Evolutionary conservation across 2,888 invertebrate species (phyloP), one percentile per base, ranked within the genome.

Genomic region (Strigamia crassipes): DNA sequence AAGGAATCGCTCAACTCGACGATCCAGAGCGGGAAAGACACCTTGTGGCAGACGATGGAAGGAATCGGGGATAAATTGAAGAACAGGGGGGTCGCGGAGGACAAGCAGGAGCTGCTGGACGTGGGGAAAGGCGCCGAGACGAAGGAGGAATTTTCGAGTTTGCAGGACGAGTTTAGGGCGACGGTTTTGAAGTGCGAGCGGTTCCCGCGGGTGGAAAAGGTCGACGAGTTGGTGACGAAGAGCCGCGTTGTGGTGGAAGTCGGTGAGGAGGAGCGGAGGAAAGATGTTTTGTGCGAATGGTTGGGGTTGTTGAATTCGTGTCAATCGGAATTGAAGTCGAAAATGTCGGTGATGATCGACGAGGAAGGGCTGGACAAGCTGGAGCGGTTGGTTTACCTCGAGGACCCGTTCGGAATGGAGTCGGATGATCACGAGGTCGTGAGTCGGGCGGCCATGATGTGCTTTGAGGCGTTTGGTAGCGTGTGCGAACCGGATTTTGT

Each of bases 321-420:
- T 12, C 46, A 46, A 46, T 13, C 46, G 1, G 46, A 46, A 46
- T n/a, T 46, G 46, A 46, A 12, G 15, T 46, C n/a, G 4, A 46
- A 46, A 46, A 15, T 46, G n/a, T n/a, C n/a, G 15, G 4, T 46
- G n/a, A 10, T 38, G 38, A 13, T 46, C n/a, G 46, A 46, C 15
- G 46, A 13, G 15, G n/a, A 46, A 15, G 46, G 46, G n/a, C 15
- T n/a, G 46, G 12, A n/a, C 12, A 46, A 46, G 46, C 4, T 46
- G 46, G 46, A 46, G 13, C 15, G 12, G 15, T 13, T 78, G 27
- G 38, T 78, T 38, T 78, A 34, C 27, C 1, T 31, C 15, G 38
- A 78, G 38, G 78, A 78, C 31, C 78, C 78, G 34, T 78, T 78
- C n/a, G 78, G 27, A 31, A 78, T 78, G 27, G 15, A 21, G 9